phyloP scores from a whole-genome alignment of 2,888 invertebrate genomes.

The Lordiphosa fenestrarum region DNA sequence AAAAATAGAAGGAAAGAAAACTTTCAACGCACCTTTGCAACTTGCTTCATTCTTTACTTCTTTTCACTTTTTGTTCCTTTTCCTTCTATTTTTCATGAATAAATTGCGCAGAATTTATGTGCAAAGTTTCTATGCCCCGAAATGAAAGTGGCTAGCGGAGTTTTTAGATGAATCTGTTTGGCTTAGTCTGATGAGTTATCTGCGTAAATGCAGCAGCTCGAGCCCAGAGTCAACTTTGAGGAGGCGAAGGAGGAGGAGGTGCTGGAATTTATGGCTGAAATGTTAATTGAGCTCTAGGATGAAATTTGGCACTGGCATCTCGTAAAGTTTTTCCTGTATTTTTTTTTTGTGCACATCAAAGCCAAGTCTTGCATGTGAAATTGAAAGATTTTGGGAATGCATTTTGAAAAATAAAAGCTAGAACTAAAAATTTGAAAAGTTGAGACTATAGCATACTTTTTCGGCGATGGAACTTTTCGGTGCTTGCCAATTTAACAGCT shows the following conservation, averaged over 20 bases:
- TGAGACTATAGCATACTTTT: no score
- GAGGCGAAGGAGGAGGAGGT: slow-evolving; percentile 36
- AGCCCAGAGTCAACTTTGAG: slow-evolving; percentile 4
- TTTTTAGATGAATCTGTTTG: slow-evolving; percentile 70
- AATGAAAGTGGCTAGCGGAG: slow-evolving; percentile 70
- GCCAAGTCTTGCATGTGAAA: not conserved
- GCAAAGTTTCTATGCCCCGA: slow-evolving; percentile 59
- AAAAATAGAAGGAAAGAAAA: slow-evolving; percentile 14
- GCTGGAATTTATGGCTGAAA: slow-evolving; percentile 62
- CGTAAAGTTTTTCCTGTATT: slow-evolving; percentile 15
- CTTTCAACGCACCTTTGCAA: slow-evolving; percentile 57
- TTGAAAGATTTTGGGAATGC: no score
- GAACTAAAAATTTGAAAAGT: no score
- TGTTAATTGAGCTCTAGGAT: slow-evolving; percentile 61
- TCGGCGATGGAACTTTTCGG: no score
- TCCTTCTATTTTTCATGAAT: slow-evolving; percentile 57
- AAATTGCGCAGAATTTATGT: slow-evolving; percentile 73
- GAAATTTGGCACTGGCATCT: slow-evolving; percentile 19
- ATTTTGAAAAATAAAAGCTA: no score
- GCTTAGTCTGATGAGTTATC: slow-evolving; percentile 72
- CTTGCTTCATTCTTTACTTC: slow-evolving; percentile 15
- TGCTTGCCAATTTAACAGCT: no score
- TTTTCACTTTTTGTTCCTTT: slow-evolving; percentile 17
- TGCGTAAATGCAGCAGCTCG: slow-evolving; percentile 53
- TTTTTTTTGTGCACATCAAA: slow-evolving; percentile 14